phyloP scores from a whole-genome alignment of 1,140 invertebrate species.

The Drosophila triauraria region DNA sequence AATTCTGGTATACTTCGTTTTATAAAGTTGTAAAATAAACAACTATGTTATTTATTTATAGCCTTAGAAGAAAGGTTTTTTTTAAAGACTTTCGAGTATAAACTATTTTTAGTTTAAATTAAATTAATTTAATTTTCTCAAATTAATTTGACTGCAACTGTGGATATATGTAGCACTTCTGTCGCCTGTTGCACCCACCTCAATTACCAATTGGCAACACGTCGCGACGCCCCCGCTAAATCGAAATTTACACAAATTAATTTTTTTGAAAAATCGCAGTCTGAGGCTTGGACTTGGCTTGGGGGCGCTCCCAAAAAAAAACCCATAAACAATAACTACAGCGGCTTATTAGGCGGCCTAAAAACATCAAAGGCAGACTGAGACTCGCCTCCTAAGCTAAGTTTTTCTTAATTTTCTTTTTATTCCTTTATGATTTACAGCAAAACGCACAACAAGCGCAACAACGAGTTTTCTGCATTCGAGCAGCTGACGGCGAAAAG shows the following conservation, averaged over 20 bases:
- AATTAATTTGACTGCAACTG: too few relatives aligned
- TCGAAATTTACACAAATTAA: constrained; percentile 34
- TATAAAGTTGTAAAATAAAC: too few relatives aligned
- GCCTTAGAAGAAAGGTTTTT: too few relatives aligned
- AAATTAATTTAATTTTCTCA: too few relatives aligned
- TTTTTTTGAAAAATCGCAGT: constrained; percentile 16
- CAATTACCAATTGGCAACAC: constrained; percentile 33
- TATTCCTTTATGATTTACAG: constrained; percentile 58
- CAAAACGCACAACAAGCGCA: constrained; percentile 72
- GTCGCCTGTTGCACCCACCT: constrained; percentile 45
- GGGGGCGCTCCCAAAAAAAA: constrained; percentile 13
- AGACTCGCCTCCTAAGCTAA: constrained; percentile 24
- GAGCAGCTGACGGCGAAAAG: constrained; percentile 66
- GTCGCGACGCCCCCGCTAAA: constrained; percentile 16
- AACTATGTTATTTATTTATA: too few relatives aligned
- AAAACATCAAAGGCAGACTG: constrained; percentile 56
- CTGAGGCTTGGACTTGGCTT: background rate
- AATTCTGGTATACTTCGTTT: too few relatives aligned
- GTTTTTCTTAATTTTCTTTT: constrained; percentile 38
- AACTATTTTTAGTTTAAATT: too few relatives aligned
- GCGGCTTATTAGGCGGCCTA: constrained; percentile 51
- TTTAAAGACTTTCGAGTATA: too few relatives aligned
- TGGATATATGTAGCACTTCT: background rate
- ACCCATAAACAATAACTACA: constrained; percentile 33
- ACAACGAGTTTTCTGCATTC: constrained; percentile 70